Evolutionary conservation across 2,113 vertebrate genomes (phyloP), one percentile per base, ranked within the genome.

Genomic region (Labrus mixtus): DNA sequence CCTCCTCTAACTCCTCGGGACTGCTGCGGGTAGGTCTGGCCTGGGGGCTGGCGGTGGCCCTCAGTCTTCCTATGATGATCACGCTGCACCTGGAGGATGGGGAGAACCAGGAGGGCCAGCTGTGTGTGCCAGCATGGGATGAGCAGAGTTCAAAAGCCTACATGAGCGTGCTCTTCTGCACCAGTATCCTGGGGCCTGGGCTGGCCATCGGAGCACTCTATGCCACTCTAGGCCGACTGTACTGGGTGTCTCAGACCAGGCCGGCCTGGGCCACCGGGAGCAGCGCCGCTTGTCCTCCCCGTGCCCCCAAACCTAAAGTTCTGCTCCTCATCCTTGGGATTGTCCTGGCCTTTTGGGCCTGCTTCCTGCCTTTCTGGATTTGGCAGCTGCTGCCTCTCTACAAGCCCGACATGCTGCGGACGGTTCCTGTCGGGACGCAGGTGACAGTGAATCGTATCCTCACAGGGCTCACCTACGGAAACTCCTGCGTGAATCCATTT

Each of bases 301-400:
- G 94, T 1, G 92, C 95, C 8, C 95, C 95, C n/a, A 95, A 93
- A 75, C 95, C 94, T 43, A 95, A 94, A 86, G 95, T 96, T 12
- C 92, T 96, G 72, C 90, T 95, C 7, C 93, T 96, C 76, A 96
- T 96, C 56, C 90, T 96, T 41, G 91, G 95, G 17, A 96, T 96
- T 15, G 96, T 96, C 23, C 82, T 96, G 58, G 89, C 94, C 16
- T 96, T 96, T 74, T 96, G 95, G 96, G 95, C 95, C 37, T 96
- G 96, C 75, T 96, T 96, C 76, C 92, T 96, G 1, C 95, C 96
- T 8, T 96, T 96, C 86, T 96, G 96, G 95, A 84, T 95, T 73
- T 96, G 95, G 96, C 96, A 96, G 86, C 92, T 96, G 68, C 89
- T 95, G 25, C 95, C 94, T 1, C 91, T 96, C 12, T 96, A 96